These are phyloP conservation scores for Acanthurus tractus DNA, from an alignment of 2,797 vertebrate genomes.

Conservation along the genomic window DNA sequence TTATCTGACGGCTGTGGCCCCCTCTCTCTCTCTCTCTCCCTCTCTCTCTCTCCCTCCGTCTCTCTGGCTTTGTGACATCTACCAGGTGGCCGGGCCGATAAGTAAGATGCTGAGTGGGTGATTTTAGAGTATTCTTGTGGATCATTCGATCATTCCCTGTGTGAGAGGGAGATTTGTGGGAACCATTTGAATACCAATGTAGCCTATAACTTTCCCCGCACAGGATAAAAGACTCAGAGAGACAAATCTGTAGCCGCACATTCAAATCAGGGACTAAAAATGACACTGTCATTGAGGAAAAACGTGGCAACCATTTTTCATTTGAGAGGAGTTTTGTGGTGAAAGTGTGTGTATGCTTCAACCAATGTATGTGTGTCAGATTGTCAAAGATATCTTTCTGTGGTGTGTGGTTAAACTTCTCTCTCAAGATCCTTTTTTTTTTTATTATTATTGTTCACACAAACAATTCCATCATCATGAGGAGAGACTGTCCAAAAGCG, in stretches of 20 bases:
- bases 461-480: not conserved
- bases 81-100: constrained; percentile 76
- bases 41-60: constrained; percentile 36
- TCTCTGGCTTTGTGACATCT: constrained; percentile 56
- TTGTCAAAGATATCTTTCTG: not conserved
- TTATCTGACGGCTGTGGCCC: constrained; percentile 60
- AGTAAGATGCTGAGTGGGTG: constrained; percentile 75
- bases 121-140: constrained; percentile 69
- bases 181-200: constrained; percentile 67
- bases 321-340: constrained; percentile 7
- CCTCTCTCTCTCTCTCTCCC: constrained; percentile 31
- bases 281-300: constrained; percentile 8
- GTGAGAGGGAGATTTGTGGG: constrained; percentile 60
- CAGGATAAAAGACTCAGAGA: constrained; percentile 40
- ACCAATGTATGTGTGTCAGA: not conserved
- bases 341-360: constrained; percentile 7
- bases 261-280: constrained; percentile 17
- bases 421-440: not conserved
- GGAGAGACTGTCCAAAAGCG: not conserved
- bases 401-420: not conserved
- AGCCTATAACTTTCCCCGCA: constrained; percentile 38
- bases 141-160: constrained; percentile 72
- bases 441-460: not conserved
- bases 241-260: constrained; percentile 41
- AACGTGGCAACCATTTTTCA: constrained; percentile 22